phyloP scores from a whole-genome alignment of 2,888 invertebrate genomes.

The Heterodera filipjevi region DNA sequence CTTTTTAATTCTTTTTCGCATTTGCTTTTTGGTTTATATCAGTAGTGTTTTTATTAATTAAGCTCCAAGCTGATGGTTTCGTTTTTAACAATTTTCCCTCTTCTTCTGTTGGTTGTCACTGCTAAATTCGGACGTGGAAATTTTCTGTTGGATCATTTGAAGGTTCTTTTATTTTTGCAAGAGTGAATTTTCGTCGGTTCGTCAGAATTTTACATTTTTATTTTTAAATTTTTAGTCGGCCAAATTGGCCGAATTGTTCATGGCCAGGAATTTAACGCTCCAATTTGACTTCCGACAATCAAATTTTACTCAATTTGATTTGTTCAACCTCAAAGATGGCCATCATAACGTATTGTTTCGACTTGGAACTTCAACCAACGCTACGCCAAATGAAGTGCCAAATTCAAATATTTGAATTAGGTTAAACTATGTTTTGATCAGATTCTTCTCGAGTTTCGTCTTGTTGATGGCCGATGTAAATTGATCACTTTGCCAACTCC shows the following conservation, averaged over 20 bases:
- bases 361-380: conserved; percentile 34
- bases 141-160: conserved; percentile 7
- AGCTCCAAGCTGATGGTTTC: not conserved
- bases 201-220: not conserved
- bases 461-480: conserved; percentile 6
- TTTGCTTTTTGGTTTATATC: too few relatives aligned
- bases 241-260: conserved; percentile 40
- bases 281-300: conserved; percentile 46
- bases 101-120: not conserved
- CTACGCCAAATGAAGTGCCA: conserved; percentile 35
- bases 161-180: not conserved
- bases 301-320: conserved; percentile 32
- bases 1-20: too few relatives aligned
- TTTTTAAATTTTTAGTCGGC: conserved; percentile 39
- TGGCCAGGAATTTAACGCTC: conserved; percentile 41
- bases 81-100: not conserved
- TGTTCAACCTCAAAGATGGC: conserved; percentile 29
- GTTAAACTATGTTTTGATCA: conserved; percentile 9
- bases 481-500: conserved; percentile 32
- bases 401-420: not conserved
- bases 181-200: not conserved
- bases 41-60: too few relatives aligned
- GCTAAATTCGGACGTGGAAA: not conserved
- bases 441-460: conserved; percentile 28
- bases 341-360: conserved; percentile 28